These are phyloP conservation scores for Drosophila fungiperda DNA, from an alignment of 2,888 invertebrate species.

Conservation along the genomic window DNA sequence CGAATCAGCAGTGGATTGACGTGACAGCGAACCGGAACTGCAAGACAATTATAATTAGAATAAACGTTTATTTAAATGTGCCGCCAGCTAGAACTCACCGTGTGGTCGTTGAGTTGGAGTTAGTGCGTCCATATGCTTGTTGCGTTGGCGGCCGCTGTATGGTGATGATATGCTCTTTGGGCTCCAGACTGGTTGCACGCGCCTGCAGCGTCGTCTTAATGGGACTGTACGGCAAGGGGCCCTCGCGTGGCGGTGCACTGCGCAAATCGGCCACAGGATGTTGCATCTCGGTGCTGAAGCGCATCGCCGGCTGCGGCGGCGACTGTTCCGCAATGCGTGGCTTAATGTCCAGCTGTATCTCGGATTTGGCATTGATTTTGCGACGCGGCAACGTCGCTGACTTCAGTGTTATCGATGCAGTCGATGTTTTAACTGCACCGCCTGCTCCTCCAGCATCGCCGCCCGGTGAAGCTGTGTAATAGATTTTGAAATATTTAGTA, in stretches of 20 bases:
- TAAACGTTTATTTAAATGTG: neutral
- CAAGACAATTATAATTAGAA: constrained; percentile 9
- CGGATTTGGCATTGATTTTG: constrained; percentile 88
- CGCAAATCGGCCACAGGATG: constrained; percentile 86
- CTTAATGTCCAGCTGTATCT: constrained; percentile 87
- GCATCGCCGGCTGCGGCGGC: constrained; percentile 82
- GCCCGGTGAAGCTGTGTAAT: constrained; percentile 73
- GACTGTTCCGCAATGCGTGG: constrained; percentile 83
- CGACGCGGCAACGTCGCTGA: constrained; percentile 89
- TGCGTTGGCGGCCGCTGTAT: constrained; percentile 86
- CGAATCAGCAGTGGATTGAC: constrained; percentile 89
- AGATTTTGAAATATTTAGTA: constrained; percentile 12
- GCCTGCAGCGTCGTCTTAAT: constrained; percentile 80
- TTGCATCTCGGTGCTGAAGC: constrained; percentile 88
- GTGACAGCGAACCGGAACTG: constrained; percentile 83
- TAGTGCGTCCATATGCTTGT: constrained; percentile 82
- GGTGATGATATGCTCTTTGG: constrained; percentile 89
- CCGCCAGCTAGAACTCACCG: constrained; percentile 63
- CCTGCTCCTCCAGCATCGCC: constrained; percentile 63
- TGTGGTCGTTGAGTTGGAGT: constrained; percentile 81
- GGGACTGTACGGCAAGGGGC: constrained; percentile 83
- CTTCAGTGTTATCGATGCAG: constrained; percentile 89
- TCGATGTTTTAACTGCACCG: constrained; percentile 86
- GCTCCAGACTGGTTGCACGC: constrained; percentile 87
- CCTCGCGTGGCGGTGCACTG: constrained; percentile 84